These are phyloP conservation scores for Pinna nobilis DNA, from an alignment of 1,140 invertebrate species.

Conservation along the genomic window DNA sequence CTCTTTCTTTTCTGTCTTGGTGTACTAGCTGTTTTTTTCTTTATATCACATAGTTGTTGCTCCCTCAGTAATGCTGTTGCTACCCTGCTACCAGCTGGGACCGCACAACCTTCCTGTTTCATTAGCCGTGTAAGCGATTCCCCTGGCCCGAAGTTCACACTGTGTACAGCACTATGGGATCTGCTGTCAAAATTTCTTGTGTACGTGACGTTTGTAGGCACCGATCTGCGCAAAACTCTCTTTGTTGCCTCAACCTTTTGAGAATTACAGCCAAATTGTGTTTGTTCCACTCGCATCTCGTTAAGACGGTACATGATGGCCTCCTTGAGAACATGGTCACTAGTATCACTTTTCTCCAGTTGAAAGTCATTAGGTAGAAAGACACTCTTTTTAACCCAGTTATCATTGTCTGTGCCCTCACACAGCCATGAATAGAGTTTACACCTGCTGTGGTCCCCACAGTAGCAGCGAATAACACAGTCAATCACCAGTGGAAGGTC, in stretches of 20 bases:
- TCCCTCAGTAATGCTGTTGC: background rate
- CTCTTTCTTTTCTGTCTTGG: background rate
- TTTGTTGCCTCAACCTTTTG: slow-evolving; percentile 17
- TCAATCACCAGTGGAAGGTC: background rate
- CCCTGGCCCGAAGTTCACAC: slow-evolving; percentile 3
- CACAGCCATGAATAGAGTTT: background rate
- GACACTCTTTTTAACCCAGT: background rate
- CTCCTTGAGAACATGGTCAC: background rate
- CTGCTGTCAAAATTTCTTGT: background rate
- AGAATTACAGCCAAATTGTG: background rate
- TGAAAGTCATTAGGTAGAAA: background rate
- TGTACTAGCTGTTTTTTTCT: background rate
- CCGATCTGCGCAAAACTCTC: background rate
- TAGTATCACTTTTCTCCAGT: background rate
- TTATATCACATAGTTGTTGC: background rate
- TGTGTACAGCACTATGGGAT: slow-evolving; percentile 10
- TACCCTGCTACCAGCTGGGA: slow-evolving; percentile 2
- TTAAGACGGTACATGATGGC: background rate
- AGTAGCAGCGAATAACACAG: background rate
- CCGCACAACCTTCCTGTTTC: background rate
- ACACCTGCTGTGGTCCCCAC: background rate
- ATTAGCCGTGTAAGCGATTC: background rate
- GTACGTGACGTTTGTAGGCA: background rate
- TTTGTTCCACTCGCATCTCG: background rate
- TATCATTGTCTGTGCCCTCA: background rate